These are phyloP conservation scores for Dendrolimus pini DNA, from an alignment of 2,888 invertebrate genomes.

Conservation along the genomic window DNA sequence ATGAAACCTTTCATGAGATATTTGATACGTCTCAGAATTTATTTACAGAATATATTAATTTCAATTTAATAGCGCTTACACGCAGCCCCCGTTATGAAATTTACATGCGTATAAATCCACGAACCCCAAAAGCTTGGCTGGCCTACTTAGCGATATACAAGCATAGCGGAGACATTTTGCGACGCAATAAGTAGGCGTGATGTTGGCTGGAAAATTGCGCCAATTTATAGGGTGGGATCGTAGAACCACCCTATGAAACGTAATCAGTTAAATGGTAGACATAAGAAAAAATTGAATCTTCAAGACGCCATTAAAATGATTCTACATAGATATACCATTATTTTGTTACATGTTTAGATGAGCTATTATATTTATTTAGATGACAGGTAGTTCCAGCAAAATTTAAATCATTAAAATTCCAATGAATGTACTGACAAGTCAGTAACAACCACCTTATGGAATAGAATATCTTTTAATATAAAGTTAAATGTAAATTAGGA, in stretches of 20 bases:
- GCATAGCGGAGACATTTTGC: slow-evolving; percentile 50
- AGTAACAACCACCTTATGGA: no score
- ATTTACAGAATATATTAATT: slow-evolving; percentile 19
- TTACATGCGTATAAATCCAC: slow-evolving; percentile 47
- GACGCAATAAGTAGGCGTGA: slow-evolving; percentile 58
- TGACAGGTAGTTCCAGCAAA: no score
- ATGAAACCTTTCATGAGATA: slow-evolving; percentile 8
- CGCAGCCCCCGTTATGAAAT: slow-evolving; percentile 35
- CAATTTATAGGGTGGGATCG: slow-evolving; percentile 46
- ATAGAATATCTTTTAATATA: no score
- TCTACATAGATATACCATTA: background rate
- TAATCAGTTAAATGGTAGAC: slow-evolving; percentile 50
- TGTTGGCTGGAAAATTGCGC: slow-evolving; percentile 64
- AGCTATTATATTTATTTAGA: no score
- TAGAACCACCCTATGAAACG: slow-evolving; percentile 27
- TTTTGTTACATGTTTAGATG: no score
- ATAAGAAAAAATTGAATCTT: slow-evolving; percentile 34
- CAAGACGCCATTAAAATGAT: slow-evolving; percentile 10
- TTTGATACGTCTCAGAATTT: slow-evolving; percentile 9
- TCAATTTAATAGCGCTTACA: slow-evolving; percentile 26
- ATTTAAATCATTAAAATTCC: no score
- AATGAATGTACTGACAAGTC: no score
- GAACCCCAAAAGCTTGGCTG: slow-evolving; percentile 34
- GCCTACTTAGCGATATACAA: slow-evolving; percentile 46
- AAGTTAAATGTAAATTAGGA: no score